These are phyloP conservation scores for Dysmachus trigonus DNA, from an alignment of 2,888 invertebrate genomes.

Conservation along the genomic window DNA sequence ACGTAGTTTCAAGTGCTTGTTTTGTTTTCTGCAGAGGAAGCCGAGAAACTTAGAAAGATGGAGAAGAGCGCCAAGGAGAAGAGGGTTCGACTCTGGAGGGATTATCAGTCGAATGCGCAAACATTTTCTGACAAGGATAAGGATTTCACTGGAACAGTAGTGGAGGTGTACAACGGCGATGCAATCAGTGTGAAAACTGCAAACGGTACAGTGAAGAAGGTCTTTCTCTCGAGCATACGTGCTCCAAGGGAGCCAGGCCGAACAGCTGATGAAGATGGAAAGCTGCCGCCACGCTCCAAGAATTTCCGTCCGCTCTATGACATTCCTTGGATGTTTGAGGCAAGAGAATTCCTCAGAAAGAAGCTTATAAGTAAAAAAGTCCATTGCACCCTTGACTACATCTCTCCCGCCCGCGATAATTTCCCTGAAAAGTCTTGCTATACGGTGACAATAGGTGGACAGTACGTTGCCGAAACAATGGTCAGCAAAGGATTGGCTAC, in stretches of 20 bases:
- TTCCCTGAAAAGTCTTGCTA: conserved; percentile 96
- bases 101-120: conserved; percentile 81
- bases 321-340: conserved; percentile 98
- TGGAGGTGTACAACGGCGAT: conserved; percentile 95
- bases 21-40: conserved; percentile 55
- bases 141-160: conserved; percentile 82
- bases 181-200: conserved; percentile 85
- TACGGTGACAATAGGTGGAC: conserved; percentile 86
- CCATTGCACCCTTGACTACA: conserved; percentile 91
- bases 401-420: conserved; percentile 92
- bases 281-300: conserved; percentile 74
- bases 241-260: conserved; percentile 81
- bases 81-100: conserved; percentile 88
- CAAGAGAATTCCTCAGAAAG: conserved; percentile 94
- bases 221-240: conserved; percentile 94
- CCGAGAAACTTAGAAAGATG: conserved; percentile 83
- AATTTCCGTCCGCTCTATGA: conserved; percentile 93
- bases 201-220: conserved; percentile 83
- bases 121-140: conserved; percentile 80
- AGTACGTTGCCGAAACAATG: conserved; percentile 93
- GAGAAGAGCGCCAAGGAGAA: conserved; percentile 90
- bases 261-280: conserved; percentile 74
- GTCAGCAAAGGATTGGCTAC: conserved; percentile 92
- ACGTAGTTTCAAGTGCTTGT: neutral
- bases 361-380: conserved; percentile 95